These are phyloP conservation scores for Pristionchus fissidentatus DNA, from an alignment of 2,888 invertebrate species.

Conservation along the genomic window DNA sequence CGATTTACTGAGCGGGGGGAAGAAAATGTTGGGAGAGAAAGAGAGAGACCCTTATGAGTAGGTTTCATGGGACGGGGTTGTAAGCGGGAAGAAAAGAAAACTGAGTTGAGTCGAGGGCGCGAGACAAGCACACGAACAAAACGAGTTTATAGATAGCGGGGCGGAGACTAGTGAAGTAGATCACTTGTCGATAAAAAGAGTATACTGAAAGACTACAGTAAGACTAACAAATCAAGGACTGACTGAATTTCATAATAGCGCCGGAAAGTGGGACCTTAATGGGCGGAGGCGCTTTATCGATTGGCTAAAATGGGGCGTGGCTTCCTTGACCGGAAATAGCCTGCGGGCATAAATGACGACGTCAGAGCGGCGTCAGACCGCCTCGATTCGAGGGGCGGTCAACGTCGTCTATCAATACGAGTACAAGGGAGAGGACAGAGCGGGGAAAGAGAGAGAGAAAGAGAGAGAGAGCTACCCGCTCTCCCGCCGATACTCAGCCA, in stretches of 20 bases:
- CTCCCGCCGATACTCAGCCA: slow-evolving; percentile 5
- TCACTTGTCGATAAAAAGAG: slow-evolving; percentile 19
- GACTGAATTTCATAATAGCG: no score
- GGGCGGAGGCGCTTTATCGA: no score
- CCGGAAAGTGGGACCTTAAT: no score
- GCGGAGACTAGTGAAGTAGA: not conserved
- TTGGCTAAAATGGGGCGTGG: no score
- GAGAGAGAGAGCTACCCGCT: not conserved
- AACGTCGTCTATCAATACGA: slow-evolving; percentile 19
- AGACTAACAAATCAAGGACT: not conserved
- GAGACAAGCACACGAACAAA: not conserved
- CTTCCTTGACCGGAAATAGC: not conserved
- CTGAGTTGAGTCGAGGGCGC: slow-evolving; percentile 8
- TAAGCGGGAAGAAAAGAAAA: not conserved
- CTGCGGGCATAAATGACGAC: not conserved
- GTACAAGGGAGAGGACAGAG: slow-evolving; percentile 30
- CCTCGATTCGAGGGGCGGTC: no score
- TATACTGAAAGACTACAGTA: not conserved
- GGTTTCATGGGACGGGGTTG: not conserved
- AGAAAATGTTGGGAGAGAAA: no score
- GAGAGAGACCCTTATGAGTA: slow-evolving; percentile 12
- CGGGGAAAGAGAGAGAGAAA: slow-evolving; percentile 4
- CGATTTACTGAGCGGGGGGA: not conserved
- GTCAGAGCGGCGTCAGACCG: no score
- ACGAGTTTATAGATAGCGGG: slow-evolving; percentile 24